phyloP scores from a whole-genome alignment of 2,113 vertebrate genomes.

The Oxygymnocypris stewartii region DNA sequence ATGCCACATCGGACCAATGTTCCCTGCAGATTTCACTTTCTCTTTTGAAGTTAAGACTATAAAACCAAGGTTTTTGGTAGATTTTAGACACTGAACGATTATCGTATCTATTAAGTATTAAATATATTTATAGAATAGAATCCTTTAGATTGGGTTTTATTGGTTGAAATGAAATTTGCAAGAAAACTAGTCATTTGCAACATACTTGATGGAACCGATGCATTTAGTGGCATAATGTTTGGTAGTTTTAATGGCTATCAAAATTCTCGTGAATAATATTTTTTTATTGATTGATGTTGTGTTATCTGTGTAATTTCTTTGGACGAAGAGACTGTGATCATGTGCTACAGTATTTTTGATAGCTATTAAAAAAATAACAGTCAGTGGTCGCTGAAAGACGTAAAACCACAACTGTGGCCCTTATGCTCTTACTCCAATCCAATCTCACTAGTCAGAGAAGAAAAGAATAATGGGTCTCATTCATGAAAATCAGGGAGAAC shows the following conservation, averaged over 20 bases:
- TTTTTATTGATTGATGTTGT: conserved; percentile 62
- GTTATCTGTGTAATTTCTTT: conserved; percentile 57
- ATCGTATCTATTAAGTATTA: conserved; percentile 72
- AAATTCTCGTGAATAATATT: conserved; percentile 57
- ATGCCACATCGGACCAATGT: conserved; percentile 4
- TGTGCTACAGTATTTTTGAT: conserved; percentile 70
- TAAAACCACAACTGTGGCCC: conserved; percentile 42
- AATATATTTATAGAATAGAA: conserved; percentile 73
- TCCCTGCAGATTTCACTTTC: background rate
- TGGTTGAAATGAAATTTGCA: conserved; percentile 60
- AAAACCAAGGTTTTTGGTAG: conserved; percentile 65
- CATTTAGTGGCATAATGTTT: conserved; percentile 66
- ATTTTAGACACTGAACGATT: conserved; percentile 65
- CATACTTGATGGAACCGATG: conserved; percentile 67
- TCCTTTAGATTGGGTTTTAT: conserved; percentile 73
- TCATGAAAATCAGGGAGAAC: background rate
- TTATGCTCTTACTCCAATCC: background rate
- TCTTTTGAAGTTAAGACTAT: conserved; percentile 47
- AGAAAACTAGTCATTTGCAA: conserved; percentile 62
- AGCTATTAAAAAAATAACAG: conserved; percentile 72
- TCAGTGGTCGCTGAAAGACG: conserved; percentile 49
- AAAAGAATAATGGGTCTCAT: background rate
- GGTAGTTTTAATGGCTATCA: conserved; percentile 77
- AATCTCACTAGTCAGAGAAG: conserved; percentile 38
- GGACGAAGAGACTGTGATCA: conserved; percentile 54